Evolutionary conservation across 2,113 vertebrate species (phyloP).

Genomic region (Podarcis muralis): DNA sequence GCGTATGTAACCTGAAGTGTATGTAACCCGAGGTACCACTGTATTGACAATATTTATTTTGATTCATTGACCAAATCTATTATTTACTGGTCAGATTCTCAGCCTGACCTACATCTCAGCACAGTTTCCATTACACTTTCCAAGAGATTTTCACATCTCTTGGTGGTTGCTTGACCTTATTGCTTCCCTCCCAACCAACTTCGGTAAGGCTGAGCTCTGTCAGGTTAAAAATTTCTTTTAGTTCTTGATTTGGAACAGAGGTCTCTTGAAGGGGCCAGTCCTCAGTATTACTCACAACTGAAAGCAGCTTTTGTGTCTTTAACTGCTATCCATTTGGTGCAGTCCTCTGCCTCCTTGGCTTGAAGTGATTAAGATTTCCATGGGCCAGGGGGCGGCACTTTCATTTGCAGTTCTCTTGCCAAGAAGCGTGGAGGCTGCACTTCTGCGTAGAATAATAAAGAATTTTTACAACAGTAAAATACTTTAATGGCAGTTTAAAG

Average conservation of each 20-base stretch:
- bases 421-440: slow-evolving; percentile 55
- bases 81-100: not conserved
- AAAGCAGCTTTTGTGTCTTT: no score
- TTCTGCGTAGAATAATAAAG: slow-evolving; percentile 67
- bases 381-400: slow-evolving; percentile 45
- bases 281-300: no score
- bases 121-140: not conserved
- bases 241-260: not conserved
- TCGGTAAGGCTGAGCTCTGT: not conserved
- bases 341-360: slow-evolving; percentile 30
- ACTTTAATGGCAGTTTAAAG: slow-evolving; percentile 66
- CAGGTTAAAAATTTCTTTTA: not conserved
- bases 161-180: not conserved
- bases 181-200: not conserved
- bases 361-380: slow-evolving; percentile 6
- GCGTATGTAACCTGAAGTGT: no score
- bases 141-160: not conserved
- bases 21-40: no score
- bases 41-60: not conserved
- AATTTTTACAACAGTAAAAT: slow-evolving; percentile 64
- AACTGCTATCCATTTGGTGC: not conserved
- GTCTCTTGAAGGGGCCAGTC: not conserved
- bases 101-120: not conserved
- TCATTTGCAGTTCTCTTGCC: slow-evolving; percentile 59
- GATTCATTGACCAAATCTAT: not conserved